A percentile compares a stretch with the other conserved stretches of the same genome.
phyloP scores from a whole-genome alignment of 2,797 vertebrate genomes.

The Mallotus villosus region DNA sequence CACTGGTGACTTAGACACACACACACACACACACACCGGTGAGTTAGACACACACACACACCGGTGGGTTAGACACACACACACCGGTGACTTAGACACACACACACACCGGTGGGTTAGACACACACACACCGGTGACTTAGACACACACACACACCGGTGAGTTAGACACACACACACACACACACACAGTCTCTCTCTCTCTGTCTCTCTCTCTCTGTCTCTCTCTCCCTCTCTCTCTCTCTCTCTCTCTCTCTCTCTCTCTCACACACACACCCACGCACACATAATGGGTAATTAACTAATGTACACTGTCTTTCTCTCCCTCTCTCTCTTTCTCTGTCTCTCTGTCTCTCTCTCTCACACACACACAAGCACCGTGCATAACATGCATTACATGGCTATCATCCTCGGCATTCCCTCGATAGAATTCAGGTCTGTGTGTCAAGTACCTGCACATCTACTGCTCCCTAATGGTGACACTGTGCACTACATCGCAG shows the following conservation, averaged over 20 bases:
- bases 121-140: not conserved
- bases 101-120: slow-evolving; percentile 76
- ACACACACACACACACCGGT: slow-evolving; percentile 4
- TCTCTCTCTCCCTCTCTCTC: not conserved
- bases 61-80: not conserved
- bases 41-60: not conserved
- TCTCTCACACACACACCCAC: not conserved
- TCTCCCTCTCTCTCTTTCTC: not conserved
- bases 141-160: slow-evolving; percentile 1
- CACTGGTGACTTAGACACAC: too few relatives aligned
- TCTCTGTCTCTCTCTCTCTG: not conserved
- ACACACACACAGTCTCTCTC: not conserved
- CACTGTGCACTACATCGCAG: slow-evolving; percentile 2
- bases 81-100: too few relatives aligned
- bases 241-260: not conserved
- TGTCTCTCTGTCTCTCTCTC: not conserved
- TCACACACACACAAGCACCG: not conserved
- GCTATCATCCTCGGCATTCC: not conserved
- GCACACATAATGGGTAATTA: not conserved
- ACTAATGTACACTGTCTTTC: not conserved
- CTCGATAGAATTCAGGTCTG: not conserved
- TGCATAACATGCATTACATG: not conserved
- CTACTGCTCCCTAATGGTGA: slow-evolving; percentile 52
- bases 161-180: not conserved
- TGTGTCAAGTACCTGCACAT: slow-evolving; percentile 14